Conservation (phyloP, 2,888 invertebrate genomes). For the Eristalis tenax region DNA sequence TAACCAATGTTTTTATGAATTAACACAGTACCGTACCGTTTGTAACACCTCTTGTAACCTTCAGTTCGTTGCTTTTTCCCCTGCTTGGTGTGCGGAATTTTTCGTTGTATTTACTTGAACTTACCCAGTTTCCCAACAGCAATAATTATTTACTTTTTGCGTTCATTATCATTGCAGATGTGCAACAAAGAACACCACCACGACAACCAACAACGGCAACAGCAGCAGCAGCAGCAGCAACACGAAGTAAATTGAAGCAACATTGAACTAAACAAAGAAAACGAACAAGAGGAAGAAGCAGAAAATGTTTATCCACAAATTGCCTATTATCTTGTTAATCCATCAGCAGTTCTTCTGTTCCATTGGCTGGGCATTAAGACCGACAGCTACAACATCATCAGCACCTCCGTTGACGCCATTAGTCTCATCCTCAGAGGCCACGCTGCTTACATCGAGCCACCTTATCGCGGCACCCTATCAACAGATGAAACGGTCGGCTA, state of each 20-base stretch:
- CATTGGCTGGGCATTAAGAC: conserved; percentile 78
- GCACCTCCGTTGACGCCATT: conserved; percentile 69
- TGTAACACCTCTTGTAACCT: conserved; percentile 18
- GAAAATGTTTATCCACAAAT: conserved; percentile 77
- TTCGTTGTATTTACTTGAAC: neutral
- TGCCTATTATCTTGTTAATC: conserved; percentile 76
- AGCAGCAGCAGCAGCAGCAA: conserved; percentile 1
- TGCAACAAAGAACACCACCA: conserved; percentile 60
- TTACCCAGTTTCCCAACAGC: conserved; percentile 30
- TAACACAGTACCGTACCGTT: neutral
- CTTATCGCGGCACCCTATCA: conserved; percentile 61
- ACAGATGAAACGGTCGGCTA: conserved; percentile 46
- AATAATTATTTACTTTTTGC: conserved; percentile 20
- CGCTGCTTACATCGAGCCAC: conserved; percentile 73
- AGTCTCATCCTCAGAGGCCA: conserved; percentile 75
- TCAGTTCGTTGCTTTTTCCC: conserved; percentile 8
- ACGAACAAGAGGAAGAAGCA: conserved; percentile 70
- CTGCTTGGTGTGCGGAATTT: neutral
- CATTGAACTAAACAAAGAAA: conserved; percentile 21
- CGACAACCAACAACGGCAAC: conserved; percentile 46
- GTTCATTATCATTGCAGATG: conserved; percentile 59
- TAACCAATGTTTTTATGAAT: neutral
- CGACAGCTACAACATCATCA: conserved; percentile 72
- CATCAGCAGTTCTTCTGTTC: conserved; percentile 77
- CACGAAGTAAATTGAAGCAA: conserved; percentile 8